phyloP scores from a whole-genome alignment of 92 coral and sea anemone genomes.

The Blastomussa wellsi region DNA sequence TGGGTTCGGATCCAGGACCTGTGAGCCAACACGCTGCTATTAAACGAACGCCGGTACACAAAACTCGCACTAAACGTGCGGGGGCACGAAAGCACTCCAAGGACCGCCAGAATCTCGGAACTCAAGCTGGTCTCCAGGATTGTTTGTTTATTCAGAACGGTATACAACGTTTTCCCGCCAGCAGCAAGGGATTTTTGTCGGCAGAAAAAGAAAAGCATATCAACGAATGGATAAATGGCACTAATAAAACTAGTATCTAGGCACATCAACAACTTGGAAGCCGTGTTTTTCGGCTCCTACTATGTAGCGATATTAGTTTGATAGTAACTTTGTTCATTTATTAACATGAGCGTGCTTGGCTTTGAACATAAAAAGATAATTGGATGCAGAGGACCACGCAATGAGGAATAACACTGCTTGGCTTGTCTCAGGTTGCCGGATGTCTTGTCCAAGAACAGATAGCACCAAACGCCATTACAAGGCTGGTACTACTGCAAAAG shows the following conservation, averaged over 20 bases:
- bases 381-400: too few species aligned
- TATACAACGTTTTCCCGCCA: conserved; percentile 35
- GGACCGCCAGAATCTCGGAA: neutral
- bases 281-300: neutral
- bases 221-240: conserved; percentile 31
- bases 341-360: too few species aligned
- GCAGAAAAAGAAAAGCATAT: conserved; percentile 38
- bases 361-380: too few species aligned
- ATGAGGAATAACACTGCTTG: too few species aligned
- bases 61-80: neutral
- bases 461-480: too few species aligned
- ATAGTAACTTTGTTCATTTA: too few species aligned
- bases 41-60: conserved; percentile 3
- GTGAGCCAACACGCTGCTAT: conserved; percentile 4
- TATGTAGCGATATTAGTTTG: neutral
- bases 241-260: neutral
- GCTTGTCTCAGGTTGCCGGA: too few species aligned
- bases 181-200: conserved; percentile 31
- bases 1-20: conserved; percentile 22
- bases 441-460: too few species aligned
- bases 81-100: neutral
- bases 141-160: conserved; percentile 74
- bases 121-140: conserved; percentile 41
- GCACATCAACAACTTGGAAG: neutral
- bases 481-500: too few species aligned